Percentiles rank a stretch among this genome's conserved stretches.
These are phyloP conservation scores for Lagodon rhomboides DNA, from an alignment of 2,797 vertebrate genomes.

Conservation along the genomic window DNA sequence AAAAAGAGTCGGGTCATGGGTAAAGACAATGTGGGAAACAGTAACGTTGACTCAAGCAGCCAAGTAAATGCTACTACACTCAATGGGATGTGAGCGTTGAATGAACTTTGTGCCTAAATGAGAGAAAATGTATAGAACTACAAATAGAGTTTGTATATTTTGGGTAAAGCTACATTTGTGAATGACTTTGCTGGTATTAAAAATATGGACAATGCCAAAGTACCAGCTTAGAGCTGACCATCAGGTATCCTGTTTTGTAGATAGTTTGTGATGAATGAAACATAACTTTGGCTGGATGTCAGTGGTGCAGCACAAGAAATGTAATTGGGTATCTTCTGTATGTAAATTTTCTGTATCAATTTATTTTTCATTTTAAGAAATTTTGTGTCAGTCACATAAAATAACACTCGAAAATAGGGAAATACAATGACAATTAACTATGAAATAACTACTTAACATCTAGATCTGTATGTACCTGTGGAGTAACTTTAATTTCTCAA, in stretches of 20 bases:
- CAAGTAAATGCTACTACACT: rapidly evolving
- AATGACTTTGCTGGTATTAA: background rate
- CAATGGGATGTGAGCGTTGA: background rate
- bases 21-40: background rate
- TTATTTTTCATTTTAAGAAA: background rate
- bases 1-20: slow-evolving; percentile 18
- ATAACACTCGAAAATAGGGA: background rate
- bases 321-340: background rate
- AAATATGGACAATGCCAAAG: background rate
- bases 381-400: background rate
- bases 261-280: background rate
- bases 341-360: background rate
- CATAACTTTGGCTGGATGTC: background rate
- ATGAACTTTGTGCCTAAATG: slow-evolving; percentile 3
- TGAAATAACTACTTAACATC: background rate
- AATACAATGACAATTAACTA: background rate
- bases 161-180: background rate
- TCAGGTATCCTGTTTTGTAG: background rate
- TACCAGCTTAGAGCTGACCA: background rate
- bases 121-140: background rate
- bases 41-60: background rate
- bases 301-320: background rate
- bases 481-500: background rate
- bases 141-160: background rate
- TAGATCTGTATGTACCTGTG: too few species aligned